Base-by-base conservation (phyloP, 2,797 vertebrate species). In the Alca torda region DNA sequence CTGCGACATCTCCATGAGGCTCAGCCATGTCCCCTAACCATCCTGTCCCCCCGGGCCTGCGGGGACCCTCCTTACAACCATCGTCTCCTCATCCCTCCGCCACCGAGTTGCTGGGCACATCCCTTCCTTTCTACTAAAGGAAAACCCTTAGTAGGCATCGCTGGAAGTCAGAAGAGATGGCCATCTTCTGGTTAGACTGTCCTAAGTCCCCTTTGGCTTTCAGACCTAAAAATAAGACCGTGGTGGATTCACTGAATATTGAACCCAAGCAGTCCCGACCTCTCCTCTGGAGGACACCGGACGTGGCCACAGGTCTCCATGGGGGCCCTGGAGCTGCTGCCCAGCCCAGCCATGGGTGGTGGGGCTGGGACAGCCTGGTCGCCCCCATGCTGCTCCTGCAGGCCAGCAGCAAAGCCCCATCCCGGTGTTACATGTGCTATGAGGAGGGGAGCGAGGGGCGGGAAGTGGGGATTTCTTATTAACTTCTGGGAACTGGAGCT, bases 111-210 rank as follows among this genome's bases (percentile, higher is more conserved):
- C 18, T 13, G 43, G 48, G 33, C 24, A 35, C 65, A 9, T n/a
- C 39, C 24, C 54, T 59, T 16, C 56, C 33, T 19, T n/a, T 33
- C 56, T 57, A 21, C 57, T 60, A 35, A 60, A 37, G 35, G 31
- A 41, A 35, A 70, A n/a, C 21, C 60, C 31, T 16, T 16, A 19
- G 3, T 0, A 3, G 69, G 23, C 46, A 30, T 13, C 0, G 0
- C 80, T 74, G 80, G 24, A 41, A 14, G 35, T 20, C 46, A 11
- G 91, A 68, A 30, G 50, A 37, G 46, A 39, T 24, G 65, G 11
- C 33, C 16, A 18, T 11, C 39, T 63, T 39, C 17, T 7, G 8
- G 31, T 0, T 1, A 6, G 15, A 2, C 35, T 39, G 30, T 59
- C n/a, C 54, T 3, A 5, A 46, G 60, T 8, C 20, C 21, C 9